Percentiles rank a stretch among this genome's conserved stretches.
Conservation (phyloP, 2,797 vertebrate genomes). For the Chelmon rostratus region DNA sequence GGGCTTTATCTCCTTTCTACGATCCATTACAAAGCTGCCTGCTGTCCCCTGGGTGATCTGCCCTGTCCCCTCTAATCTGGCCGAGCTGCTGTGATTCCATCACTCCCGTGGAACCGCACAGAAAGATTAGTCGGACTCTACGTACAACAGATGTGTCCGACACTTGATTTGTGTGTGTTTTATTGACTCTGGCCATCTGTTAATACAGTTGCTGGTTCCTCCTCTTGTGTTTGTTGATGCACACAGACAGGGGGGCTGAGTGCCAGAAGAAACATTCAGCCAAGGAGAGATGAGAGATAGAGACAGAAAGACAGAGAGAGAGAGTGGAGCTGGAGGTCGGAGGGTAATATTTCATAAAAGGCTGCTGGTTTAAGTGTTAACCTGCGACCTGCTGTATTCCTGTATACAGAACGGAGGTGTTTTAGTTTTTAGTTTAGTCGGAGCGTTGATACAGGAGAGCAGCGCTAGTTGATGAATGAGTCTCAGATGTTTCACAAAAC, state of each 20-base stretch:
- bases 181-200: slow-evolving; percentile 91
- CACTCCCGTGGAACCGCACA: slow-evolving; percentile 79
- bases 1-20: slow-evolving; percentile 67
- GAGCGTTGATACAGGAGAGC: slow-evolving; percentile 29
- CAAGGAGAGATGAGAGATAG: slow-evolving; percentile 68
- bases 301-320: slow-evolving; percentile 32
- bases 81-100: slow-evolving; percentile 78
- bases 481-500: slow-evolving; percentile 74
- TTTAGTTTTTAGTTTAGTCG: slow-evolving; percentile 37
- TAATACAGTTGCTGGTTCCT: slow-evolving; percentile 89
- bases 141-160: slow-evolving; percentile 85
- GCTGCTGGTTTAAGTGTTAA: slow-evolving; percentile 68
- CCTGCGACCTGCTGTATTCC: slow-evolving; percentile 55
- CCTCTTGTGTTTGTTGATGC: slow-evolving; percentile 86
- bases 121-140: slow-evolving; percentile 82
- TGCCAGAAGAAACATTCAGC: slow-evolving; percentile 84
- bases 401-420: slow-evolving; percentile 46
- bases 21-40: slow-evolving; percentile 71
- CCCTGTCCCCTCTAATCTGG: slow-evolving; percentile 76
- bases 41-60: slow-evolving; percentile 71
- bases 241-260: slow-evolving; percentile 78
- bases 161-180: slow-evolving; percentile 87
- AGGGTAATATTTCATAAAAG: slow-evolving; percentile 65
- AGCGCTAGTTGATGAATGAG: slow-evolving; percentile 64
- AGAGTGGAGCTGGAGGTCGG: slow-evolving; percentile 50